Evolutionary conservation across 2,113 vertebrate genomes (phyloP).

Genomic region (Hippocampus mohnikei): DNA sequence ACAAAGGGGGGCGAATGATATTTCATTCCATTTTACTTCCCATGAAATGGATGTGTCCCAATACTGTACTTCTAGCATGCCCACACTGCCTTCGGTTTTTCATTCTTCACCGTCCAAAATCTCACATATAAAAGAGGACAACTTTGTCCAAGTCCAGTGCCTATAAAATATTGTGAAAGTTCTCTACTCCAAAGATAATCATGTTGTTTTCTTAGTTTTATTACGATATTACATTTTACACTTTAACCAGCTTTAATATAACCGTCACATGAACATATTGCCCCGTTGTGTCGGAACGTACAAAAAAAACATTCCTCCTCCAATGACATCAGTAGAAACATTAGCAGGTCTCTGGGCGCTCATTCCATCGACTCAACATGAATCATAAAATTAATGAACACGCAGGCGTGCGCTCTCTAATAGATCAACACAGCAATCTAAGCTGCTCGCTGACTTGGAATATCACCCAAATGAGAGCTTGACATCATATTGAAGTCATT

Average conservation of each 20-base stretch:
- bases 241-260: slow-evolving; percentile 7
- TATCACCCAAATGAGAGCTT: background rate
- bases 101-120: too few species aligned
- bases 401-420: slow-evolving; percentile 17
- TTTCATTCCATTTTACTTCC: too few species aligned
- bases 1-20: too few species aligned
- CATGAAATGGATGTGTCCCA: background rate
- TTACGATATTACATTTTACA: slow-evolving; percentile 5
- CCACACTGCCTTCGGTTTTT: too few species aligned
- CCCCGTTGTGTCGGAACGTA: slow-evolving; percentile 21
- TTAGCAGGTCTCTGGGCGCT: slow-evolving; percentile 36
- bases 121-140: background rate
- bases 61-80: background rate
- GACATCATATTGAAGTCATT: background rate
- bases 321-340: slow-evolving; percentile 48
- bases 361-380: slow-evolving; percentile 40
- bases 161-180: background rate
- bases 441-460: background rate
- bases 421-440: slow-evolving; percentile 21
- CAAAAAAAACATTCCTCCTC: slow-evolving; percentile 22
- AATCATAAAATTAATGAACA: slow-evolving; percentile 56
- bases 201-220: slow-evolving; percentile 9
- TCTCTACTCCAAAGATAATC: slow-evolving; percentile 6
- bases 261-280: slow-evolving; percentile 7
- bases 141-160: background rate